A percentile compares a stretch with the other conserved stretches of the same genome.
These are phyloP conservation scores for Sycophila sp. DNA, from an alignment of 1,140 invertebrate genomes.

Conservation along the genomic window DNA sequence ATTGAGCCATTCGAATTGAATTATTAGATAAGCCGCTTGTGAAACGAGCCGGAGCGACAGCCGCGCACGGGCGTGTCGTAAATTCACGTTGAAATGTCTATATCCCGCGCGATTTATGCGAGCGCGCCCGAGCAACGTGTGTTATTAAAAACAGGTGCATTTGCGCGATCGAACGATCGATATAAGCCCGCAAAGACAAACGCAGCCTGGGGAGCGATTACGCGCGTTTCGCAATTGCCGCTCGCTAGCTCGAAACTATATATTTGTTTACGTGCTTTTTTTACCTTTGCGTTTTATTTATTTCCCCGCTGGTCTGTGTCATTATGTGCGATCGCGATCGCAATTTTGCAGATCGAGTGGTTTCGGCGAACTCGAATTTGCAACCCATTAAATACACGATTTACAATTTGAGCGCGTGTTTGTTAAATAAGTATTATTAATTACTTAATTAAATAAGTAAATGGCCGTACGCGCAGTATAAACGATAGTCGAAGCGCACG, in stretches of 20 bases:
- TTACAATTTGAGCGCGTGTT: too few species aligned
- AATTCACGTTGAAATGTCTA: constrained; percentile 31
- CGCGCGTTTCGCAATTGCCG: neutral
- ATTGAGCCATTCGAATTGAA: constrained; percentile 30
- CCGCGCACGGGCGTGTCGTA: constrained; percentile 13
- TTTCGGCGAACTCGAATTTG: too few species aligned
- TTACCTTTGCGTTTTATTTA: neutral
- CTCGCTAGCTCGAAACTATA: constrained; percentile 8
- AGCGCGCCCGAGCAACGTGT: neutral
- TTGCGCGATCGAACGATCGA: neutral
- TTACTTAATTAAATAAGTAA: too few species aligned
- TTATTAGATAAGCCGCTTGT: constrained; percentile 30
- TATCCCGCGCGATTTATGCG: constrained; percentile 28
- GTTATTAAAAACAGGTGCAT: constrained; percentile 29
- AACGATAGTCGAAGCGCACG: too few species aligned
- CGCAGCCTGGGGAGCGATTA: neutral
- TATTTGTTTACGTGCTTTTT: neutral
- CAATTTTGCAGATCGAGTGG: too few species aligned
- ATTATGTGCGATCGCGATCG: too few species aligned
- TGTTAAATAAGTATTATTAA: too few species aligned
- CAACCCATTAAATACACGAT: too few species aligned
- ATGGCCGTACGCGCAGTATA: too few species aligned
- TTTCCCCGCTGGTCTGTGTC: neutral
- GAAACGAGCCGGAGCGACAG: constrained; percentile 4
- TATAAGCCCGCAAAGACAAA: neutral